Base-by-base conservation (phyloP, 2,113 vertebrate species). In the Salvelinus alpinus region DNA sequence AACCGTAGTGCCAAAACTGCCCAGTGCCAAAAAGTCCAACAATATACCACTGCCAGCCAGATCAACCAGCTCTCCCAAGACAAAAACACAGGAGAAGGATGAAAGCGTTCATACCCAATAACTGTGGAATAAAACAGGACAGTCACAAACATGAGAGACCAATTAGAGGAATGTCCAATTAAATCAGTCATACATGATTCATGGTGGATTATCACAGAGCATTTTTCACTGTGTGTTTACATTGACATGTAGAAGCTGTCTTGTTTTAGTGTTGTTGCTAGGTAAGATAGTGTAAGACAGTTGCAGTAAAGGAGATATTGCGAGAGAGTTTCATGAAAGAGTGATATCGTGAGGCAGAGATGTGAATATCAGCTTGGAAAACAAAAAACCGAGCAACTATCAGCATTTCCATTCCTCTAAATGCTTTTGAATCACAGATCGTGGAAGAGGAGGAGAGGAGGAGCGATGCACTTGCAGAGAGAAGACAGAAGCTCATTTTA, bases 391-490 rank as follows among this genome's bases (percentile, higher is more conserved):
- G 60, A 78, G 75, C 34, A 14, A 59, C 72, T 74, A 81, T 34
- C 60, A 65, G 76, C 25, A 20, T 47, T 77, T 77, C 78, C 51
- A 34, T 64, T 79, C 16, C 16, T 31, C 73, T 18, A 76, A 65
- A 78, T 74, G 74, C 74, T 20, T 70, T 82, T 75, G 73, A 82
- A 80, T 78, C 60, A 38, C 25, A 69, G 77, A 71, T 75, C 57
- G 65, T 79, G 73, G 14, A 57, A 73, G 80, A 78, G 29, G 13
- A 69, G 64, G 57, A 82, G 76, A 76, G 74, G 74, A 69, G 64
- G 57, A 82, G 75, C 76, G 77, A 76, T 83, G 59, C 44, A 72
- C 75, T 24, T 6, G 67, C n/a, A 79, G 73, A 18, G n/a, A 80
- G 72, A 76, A 74, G 65, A 75, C 44, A 77, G 62, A 51, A 51